A percentile compares a stretch with the other conserved stretches of the same genome.
Evolutionary conservation across 2,888 invertebrate genomes (phyloP).

Genomic region (Drymonia ruficornis): DNA sequence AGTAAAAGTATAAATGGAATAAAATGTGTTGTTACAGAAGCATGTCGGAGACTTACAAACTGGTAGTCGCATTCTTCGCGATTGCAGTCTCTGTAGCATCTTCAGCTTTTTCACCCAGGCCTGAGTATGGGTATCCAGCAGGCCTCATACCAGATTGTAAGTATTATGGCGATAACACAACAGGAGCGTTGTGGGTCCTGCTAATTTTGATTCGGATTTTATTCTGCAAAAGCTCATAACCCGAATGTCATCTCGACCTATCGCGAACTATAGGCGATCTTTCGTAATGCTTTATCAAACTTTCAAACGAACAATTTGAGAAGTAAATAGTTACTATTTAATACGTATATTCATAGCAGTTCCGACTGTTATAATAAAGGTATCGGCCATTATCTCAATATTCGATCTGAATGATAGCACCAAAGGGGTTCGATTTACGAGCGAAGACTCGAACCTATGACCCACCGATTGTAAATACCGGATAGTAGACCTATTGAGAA

Average conservation of each 20-base stretch:
- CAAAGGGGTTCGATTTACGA: background rate
- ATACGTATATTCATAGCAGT: too few species aligned
- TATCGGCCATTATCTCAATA: background rate
- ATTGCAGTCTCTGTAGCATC: conserved; percentile 11
- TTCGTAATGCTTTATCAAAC: too few species aligned
- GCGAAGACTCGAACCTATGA: background rate
- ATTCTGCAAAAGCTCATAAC: too few species aligned
- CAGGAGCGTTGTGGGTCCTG: too few species aligned
- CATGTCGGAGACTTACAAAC: conserved; percentile 17
- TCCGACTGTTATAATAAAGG: too few species aligned
- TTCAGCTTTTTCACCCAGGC: conserved; percentile 42
- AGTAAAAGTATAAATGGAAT: background rate
- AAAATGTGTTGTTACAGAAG: conserved; percentile 18
- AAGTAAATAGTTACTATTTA: too few species aligned
- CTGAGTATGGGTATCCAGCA: conserved; percentile 62
- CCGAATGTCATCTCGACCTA: too few species aligned
- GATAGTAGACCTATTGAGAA: background rate
- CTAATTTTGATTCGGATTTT: too few species aligned
- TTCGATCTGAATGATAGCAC: background rate
- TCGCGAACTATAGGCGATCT: too few species aligned
- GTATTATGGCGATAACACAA: conserved; percentile 25
- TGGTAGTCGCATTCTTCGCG: conserved; percentile 7
- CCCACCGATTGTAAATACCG: background rate
- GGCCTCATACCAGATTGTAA: conserved; percentile 70
- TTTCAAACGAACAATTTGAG: too few species aligned